A percentile compares a stretch with the other conserved stretches of the same genome.
Conservation (phyloP, 2,888 invertebrate genomes). For the Melikaiella ostensackeni region DNA sequence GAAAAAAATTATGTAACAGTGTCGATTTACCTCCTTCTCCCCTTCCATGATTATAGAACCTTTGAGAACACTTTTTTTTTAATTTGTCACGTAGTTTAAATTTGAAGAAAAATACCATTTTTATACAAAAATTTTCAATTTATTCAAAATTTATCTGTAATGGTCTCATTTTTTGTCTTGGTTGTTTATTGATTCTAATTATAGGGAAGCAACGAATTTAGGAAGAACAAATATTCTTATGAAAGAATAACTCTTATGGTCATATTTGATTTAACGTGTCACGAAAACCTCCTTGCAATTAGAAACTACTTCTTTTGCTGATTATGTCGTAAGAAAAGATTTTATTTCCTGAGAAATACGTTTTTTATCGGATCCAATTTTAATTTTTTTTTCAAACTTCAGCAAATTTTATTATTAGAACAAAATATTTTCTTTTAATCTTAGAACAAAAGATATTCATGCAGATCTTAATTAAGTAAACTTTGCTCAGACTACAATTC, state of each 20-base stretch:
- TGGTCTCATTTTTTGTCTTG: background rate
- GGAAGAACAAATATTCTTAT: background rate
- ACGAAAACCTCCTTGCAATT: background rate
- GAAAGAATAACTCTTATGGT: background rate
- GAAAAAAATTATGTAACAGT: too few relatives aligned
- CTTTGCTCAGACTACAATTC: too few relatives aligned
- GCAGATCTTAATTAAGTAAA: too few relatives aligned
- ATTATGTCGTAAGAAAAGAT: background rate
- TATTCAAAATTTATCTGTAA: background rate
- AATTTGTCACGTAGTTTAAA: too few relatives aligned
- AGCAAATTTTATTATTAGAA: background rate
- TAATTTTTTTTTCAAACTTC: background rate
- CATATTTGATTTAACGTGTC: background rate
- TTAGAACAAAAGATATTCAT: background rate
- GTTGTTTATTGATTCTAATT: background rate
- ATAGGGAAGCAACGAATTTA: conserved; percentile 16
- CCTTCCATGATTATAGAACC: too few relatives aligned
- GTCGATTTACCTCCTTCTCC: too few relatives aligned
- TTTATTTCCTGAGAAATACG: background rate
- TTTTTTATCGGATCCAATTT: background rate
- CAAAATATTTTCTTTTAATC: background rate
- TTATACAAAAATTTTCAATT: too few relatives aligned
- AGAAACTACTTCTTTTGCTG: background rate
- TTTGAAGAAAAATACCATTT: too few relatives aligned
- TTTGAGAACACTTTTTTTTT: too few relatives aligned